Percentiles rank a stretch among this genome's conserved stretches.
Evolutionary conservation across 2,797 vertebrate genomes (phyloP).

Genomic region (Kryptolebias ocellatus): DNA sequence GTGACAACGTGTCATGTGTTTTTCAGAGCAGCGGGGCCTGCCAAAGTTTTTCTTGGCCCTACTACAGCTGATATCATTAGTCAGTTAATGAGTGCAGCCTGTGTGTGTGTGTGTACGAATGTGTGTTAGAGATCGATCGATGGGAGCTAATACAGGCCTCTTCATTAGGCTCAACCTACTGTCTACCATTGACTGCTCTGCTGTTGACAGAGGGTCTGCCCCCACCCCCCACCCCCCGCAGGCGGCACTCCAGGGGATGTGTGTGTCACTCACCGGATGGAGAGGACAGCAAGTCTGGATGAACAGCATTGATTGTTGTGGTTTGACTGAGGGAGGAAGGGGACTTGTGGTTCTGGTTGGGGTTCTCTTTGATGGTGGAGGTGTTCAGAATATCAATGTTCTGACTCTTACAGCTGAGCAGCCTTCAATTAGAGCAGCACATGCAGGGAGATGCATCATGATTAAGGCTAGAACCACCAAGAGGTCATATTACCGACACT

Average conservation of each 20-base stretch:
- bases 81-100: conserved; percentile 64
- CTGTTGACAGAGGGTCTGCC: conserved; percentile 54
- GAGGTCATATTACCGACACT: too few relatives aligned
- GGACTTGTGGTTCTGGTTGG: conserved; percentile 4
- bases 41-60: conserved; percentile 27
- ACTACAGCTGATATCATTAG: conserved; percentile 66
- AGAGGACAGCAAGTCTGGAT: conserved; percentile 28
- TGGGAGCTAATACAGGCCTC: conserved; percentile 60
- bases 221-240: conserved; percentile 1
- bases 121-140: conserved; percentile 61
- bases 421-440: background rate
- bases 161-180: conserved; percentile 68
- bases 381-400: conserved; percentile 49
- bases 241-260: conserved; percentile 20
- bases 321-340: conserved; percentile 20
- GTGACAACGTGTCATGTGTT: background rate
- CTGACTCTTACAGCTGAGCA: conserved; percentile 15
- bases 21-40: background rate
- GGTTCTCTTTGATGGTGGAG: conserved; percentile 29
- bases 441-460: background rate
- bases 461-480: too few relatives aligned
- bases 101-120: conserved; percentile 31
- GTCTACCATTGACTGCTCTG: conserved; percentile 44
- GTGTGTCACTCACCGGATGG: conserved; percentile 56
- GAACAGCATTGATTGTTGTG: conserved; percentile 56